Base-by-base conservation (phyloP, 2,797 vertebrate genomes). In the Malacoraja senta region DNA sequence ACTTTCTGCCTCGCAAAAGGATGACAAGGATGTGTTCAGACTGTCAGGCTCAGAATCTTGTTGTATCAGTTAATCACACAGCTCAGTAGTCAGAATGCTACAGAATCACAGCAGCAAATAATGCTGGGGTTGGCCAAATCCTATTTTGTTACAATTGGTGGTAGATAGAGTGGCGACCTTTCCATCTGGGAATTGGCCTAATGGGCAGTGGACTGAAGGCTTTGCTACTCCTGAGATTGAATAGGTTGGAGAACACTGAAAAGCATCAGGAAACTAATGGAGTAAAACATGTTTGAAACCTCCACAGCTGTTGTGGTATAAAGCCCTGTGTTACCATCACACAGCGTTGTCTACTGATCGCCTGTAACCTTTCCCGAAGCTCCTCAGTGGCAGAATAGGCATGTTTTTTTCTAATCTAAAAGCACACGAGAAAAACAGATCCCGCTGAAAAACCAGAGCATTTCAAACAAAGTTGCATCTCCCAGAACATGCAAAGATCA, bases 61-160 rank as follows among this genome's bases (percentile, higher is more conserved):
- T 93, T 93, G 81, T 21, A 83, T 61, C 93, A 93, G 84, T 93
- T 93, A 94, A 93, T 94, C 93, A 80, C 35, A n/a, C 72, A 93
- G 53, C 93, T 74, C 94, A 86, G 93, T 74, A 68, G 94, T 93
- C 44, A 86, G 93, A 83, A n/a, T 61, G 38, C 93, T 77, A 71
- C 83, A 19, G 91, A 93, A 93, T 93, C 58, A 32, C 81, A 81
- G 93, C 80, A 93, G 76, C 71, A 83, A 91, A 29, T 90, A 86
- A 92, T 79, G 90, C 92, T n/a, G 93, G 79, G 93, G 86, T 93
- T 92, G 76, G 84, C 84, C 76, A 32, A 53, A 93, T 93, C 76
- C 65, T 86, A 94, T 94, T 21, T 93, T 93, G 93, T 93, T 84
- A 94, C 84, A 71, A 86, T 86, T 93, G 93, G 74, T 90, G 68